Base-by-base conservation (phyloP, 2,888 invertebrate genomes). In the Philaethria dido region DNA sequence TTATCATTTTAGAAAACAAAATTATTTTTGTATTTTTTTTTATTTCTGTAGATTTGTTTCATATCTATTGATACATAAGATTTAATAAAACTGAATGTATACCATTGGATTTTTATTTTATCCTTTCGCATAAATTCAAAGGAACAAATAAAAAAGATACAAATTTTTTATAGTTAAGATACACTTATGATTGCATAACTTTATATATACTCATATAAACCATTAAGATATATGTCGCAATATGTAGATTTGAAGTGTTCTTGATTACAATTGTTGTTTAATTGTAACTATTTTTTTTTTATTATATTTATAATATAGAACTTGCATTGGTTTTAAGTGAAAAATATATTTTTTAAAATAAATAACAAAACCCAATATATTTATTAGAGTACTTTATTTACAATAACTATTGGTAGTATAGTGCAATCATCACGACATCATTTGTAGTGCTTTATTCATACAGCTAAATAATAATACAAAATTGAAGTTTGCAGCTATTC, bases 401-500 rank as follows among this genome's bases (percentile, higher is more conserved):
- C 77, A 77, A 66, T 66, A 48, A 59, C 69, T 63, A 47, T 69
- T n/a, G 42, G 59, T 60, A 54, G 29, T 47, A 39, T 39, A 45
- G 45, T 65, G 18, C 65, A 62, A 62, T 72, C 73, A 79, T 79
- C 78, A 78, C 74, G 73, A 74, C 64, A 73, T 60, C 25, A 65
- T 71, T 47, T 69, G 70, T 42, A 62, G 69, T 64, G 65, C 62
- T 29, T 72, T 72, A 66, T 64, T 68, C 47, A 76, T 68, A 57
- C 71, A 60, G 25, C 57, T 55, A 25, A 75, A 47, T 52, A 73
- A 18, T 36, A 73, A 36, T 60, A 72, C 70, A 52, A 57, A 60
- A 57, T 64, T 64, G 45, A 74, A 72, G 73, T 75, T 77, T 47
- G 78, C 73, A 18, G 78, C 72, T 65, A 71, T 77, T 67, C 74